phyloP scores from a whole-genome alignment of 1,140 invertebrate genomes.

The Brachionus manjavacas region DNA sequence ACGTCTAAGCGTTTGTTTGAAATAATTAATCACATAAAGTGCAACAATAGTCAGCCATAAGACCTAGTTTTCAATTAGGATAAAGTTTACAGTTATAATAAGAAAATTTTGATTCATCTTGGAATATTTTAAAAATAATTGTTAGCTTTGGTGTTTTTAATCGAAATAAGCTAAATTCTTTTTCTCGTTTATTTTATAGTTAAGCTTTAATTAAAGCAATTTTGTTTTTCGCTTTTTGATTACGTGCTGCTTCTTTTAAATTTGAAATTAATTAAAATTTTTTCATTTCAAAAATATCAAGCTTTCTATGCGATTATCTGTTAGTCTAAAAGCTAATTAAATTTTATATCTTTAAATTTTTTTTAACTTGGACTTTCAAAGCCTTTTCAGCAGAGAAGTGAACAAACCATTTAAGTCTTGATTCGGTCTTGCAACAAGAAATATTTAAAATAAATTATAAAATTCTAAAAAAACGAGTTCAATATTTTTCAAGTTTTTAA shows the following conservation, averaged over 20 bases:
- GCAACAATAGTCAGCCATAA: background rate
- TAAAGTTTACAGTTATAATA: conserved; percentile 1
- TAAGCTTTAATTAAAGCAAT: background rate
- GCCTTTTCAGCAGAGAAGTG: too few relatives aligned
- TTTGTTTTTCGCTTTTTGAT: background rate
- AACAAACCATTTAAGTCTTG: too few relatives aligned
- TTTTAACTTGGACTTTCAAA: background rate
- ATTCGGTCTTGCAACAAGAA: too few relatives aligned
- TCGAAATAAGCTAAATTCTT: background rate
- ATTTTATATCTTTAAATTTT: background rate
- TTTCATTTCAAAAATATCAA: background rate
- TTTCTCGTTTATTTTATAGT: background rate
- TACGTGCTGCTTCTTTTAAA: background rate
- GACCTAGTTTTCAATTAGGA: background rate
- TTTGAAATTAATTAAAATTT: background rate
- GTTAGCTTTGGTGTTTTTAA: background rate
- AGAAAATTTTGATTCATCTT: background rate
- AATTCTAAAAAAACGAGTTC: background rate
- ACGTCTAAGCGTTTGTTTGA: background rate
- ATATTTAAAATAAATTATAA: too few relatives aligned
- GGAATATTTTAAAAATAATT: background rate
- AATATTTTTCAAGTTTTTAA: background rate
- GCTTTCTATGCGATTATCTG: background rate
- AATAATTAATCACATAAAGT: background rate
- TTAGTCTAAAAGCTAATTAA: background rate